phyloP scores from a whole-genome alignment of 2,888 invertebrate genomes.

The Melinopterus prodromus region DNA sequence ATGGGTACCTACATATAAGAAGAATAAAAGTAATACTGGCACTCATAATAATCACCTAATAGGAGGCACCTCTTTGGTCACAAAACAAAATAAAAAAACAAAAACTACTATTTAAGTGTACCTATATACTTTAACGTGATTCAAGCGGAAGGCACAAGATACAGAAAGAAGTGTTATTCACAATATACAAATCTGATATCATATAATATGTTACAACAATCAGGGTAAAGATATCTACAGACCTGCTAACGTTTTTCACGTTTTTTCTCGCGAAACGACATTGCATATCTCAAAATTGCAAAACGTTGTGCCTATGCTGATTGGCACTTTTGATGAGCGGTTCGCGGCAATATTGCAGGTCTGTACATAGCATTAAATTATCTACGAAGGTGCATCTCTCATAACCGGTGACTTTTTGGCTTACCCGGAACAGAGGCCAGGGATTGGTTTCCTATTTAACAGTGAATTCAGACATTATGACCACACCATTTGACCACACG shows the following conservation, averaged over 20 bases:
- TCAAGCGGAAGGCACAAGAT: neutral
- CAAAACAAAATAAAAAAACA: neutral
- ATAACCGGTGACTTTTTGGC: neutral
- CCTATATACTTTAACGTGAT: neutral
- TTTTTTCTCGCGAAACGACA: too few species aligned
- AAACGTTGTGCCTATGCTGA: too few species aligned
- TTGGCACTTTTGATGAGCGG: too few species aligned
- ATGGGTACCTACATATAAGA: neutral
- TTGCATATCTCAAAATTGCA: too few species aligned
- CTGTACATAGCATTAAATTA: too few species aligned
- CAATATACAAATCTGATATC: neutral
- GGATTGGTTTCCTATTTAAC: constrained; percentile 4
- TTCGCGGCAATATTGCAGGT: too few species aligned
- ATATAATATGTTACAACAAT: neutral
- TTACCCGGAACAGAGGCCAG: constrained; percentile 4
- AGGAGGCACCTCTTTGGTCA: neutral
- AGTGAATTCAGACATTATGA: neutral
- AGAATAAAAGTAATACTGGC: constrained; percentile 11
- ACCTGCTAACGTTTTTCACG: too few species aligned
- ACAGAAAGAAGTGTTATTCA: neutral
- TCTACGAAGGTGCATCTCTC: neutral
- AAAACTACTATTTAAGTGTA: neutral
- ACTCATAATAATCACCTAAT: constrained; percentile 13
- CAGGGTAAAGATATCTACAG: neutral
- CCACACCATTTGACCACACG: neutral